A percentile compares a stretch with the other conserved stretches of the same genome.
These are phyloP conservation scores for Alectoris magna DNA, from an alignment of 2,797 vertebrate species.

Conservation along the genomic window DNA sequence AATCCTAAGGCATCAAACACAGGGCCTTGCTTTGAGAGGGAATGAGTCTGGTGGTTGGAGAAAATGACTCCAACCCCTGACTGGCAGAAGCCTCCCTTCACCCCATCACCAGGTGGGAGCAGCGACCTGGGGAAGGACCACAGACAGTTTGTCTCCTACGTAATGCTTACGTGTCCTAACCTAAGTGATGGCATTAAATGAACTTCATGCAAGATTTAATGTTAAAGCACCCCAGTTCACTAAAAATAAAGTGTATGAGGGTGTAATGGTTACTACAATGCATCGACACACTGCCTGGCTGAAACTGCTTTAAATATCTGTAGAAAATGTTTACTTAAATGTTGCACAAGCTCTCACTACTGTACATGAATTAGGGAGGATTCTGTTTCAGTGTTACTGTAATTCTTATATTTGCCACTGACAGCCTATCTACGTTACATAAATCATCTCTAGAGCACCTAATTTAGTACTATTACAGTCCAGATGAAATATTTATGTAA, in stretches of 20 bases:
- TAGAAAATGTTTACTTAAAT: conserved; percentile 19
- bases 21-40: neutral
- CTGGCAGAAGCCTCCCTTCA: neutral
- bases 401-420: conserved; percentile 38
- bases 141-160: neutral
- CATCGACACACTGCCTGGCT: neutral
- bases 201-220: neutral
- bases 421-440: conserved; percentile 41
- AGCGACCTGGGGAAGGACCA: neutral
- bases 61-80: neutral
- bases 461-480: conserved; percentile 65
- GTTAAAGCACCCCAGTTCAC: neutral
- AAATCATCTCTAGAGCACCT: conserved; percentile 62
- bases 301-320: neutral
- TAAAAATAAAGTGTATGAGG: neutral
- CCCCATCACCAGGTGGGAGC: neutral
- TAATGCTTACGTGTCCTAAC: neutral
- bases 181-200: neutral
- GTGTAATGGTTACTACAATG: neutral
- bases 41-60: neutral
- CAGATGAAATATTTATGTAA: conserved; percentile 70
- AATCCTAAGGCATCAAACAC: neutral
- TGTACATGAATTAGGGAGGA: conserved; percentile 38
- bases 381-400: conserved; percentile 23
- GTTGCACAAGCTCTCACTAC: conserved; percentile 42